Evolutionary conservation across 2,888 invertebrate genomes (phyloP), one percentile per base, ranked within the genome.

Genomic region (Willowsia nigromaculata): DNA sequence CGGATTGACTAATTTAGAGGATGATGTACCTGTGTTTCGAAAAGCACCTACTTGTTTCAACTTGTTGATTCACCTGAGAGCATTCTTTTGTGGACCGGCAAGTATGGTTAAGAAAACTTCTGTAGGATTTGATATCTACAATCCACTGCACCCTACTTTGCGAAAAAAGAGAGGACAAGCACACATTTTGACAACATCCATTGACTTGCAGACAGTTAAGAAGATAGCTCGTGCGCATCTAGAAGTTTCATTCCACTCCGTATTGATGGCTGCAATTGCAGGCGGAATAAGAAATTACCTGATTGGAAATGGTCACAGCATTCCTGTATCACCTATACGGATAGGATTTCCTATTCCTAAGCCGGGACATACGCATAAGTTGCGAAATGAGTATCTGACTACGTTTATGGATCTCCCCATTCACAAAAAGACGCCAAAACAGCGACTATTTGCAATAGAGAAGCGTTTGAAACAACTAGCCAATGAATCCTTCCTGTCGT

Each of bases 261-360:
- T 88, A 13, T 11, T 88, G 7, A 47, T 83, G 43, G 88, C 82
- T 5, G 81, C 33, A 2, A 11, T 88, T 7, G 40, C 82, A 22
- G 88, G 82, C 9, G 82, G 76, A 18, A 22, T 88, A 0, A 71
- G 88, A 33, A 76, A 88, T 27, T 76, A 50, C 33, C 18, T 88
- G 30, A 3, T 74, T 7, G 40, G 30, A 50, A 88, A 71, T 18
- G 62, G 50, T 2, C 11, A 47, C 6, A 71, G 59, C 25, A 11
- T 88, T 18, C 82, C 82, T 11, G 2, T 74, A 6, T 1, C 33
- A 18, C 85, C 81, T 0, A 59, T 88, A 3, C 56, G 74, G n/a
- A 1, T 81, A 15, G 81, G 47, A 11, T 18, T 83, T 0, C 88
- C 88, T 1, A 65, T 88, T 74, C 83, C 83, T 0, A 62, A 53